Evolutionary conservation across 2,113 vertebrate genomes (phyloP).

Genomic region (Grammomys surdaster): DNA sequence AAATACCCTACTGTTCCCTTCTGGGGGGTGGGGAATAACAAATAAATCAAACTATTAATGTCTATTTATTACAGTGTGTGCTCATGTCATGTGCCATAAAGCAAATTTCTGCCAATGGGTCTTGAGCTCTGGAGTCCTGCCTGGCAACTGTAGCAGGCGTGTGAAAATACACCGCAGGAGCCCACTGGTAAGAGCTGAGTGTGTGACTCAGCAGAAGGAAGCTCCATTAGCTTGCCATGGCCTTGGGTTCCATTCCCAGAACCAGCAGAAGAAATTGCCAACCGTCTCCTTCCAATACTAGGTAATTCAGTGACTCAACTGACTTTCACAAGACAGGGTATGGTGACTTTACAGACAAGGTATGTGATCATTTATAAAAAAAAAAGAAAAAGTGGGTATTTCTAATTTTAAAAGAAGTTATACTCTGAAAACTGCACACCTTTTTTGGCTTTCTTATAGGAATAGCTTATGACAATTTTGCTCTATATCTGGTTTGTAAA

Average conservation of each 20-base stretch:
- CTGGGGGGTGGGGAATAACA: neutral
- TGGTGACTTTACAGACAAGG: too few relatives aligned
- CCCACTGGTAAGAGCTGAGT: neutral
- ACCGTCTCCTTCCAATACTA: neutral
- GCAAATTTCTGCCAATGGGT: neutral
- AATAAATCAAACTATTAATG: too few relatives aligned
- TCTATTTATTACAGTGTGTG: too few relatives aligned
- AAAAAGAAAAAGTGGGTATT: neutral
- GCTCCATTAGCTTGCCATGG: neutral
- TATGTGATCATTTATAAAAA: neutral
- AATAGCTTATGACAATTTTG: neutral
- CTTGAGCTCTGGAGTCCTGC: neutral
- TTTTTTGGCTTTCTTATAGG: neutral
- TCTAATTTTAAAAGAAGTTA: neutral
- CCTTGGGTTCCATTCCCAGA: neutral
- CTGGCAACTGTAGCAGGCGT: rapidly evolving
- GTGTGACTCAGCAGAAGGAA: rapidly evolving
- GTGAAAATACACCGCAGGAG: too few relatives aligned
- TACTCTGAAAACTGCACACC: neutral
- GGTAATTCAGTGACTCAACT: neutral
- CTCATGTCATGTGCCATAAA: rapidly evolving
- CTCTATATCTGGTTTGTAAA: neutral
- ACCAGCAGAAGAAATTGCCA: neutral
- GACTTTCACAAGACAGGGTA: rapidly evolving
- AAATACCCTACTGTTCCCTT: too few relatives aligned